phyloP scores from a whole-genome alignment of 2,797 vertebrate genomes.

The Coregonus ussuriensis region DNA sequence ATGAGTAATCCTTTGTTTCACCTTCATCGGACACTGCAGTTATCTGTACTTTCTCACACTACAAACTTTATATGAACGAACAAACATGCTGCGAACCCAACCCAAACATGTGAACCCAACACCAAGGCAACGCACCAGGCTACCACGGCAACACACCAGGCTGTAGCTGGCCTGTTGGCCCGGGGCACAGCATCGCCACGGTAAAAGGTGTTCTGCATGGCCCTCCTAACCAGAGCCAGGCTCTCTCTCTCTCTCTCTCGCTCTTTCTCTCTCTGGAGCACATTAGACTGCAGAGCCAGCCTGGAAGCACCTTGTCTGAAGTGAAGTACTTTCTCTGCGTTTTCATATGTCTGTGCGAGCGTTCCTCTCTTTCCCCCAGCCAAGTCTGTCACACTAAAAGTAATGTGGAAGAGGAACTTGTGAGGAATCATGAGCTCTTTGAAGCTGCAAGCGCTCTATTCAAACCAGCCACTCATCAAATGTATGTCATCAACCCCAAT shows the following conservation, averaged over 20 bases:
- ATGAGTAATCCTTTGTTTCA: conserved; percentile 48
- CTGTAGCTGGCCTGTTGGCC: background rate
- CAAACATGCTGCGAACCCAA: conserved; percentile 9
- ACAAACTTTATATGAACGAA: conserved; percentile 55
- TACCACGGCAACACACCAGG: background rate
- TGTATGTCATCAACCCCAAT: conserved; percentile 60
- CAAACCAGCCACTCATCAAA: conserved; percentile 59
- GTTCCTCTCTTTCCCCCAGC: conserved; percentile 61
- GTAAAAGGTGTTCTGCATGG: background rate
- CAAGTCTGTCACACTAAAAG: conserved; percentile 74
- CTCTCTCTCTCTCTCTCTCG: conserved; percentile 10
- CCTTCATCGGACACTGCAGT: conserved; percentile 57
- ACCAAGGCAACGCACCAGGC: background rate
- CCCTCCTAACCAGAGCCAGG: conserved; percentile 10
- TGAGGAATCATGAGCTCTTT: conserved; percentile 73
- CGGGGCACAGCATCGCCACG: background rate
- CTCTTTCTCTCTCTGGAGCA: background rate
- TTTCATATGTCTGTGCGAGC: conserved; percentile 9
- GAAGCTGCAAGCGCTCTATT: conserved; percentile 76
- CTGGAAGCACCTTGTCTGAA: conserved; percentile 85
- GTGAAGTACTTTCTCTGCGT: conserved; percentile 67
- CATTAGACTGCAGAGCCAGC: conserved; percentile 80
- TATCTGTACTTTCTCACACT: conserved; percentile 45
- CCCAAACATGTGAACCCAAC: background rate
- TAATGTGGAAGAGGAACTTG: conserved; percentile 62